A percentile compares a stretch with the other conserved stretches of the same genome.
phyloP scores from a whole-genome alignment of 2,113 vertebrate genomes.

The Atherinomorus stipes region DNA sequence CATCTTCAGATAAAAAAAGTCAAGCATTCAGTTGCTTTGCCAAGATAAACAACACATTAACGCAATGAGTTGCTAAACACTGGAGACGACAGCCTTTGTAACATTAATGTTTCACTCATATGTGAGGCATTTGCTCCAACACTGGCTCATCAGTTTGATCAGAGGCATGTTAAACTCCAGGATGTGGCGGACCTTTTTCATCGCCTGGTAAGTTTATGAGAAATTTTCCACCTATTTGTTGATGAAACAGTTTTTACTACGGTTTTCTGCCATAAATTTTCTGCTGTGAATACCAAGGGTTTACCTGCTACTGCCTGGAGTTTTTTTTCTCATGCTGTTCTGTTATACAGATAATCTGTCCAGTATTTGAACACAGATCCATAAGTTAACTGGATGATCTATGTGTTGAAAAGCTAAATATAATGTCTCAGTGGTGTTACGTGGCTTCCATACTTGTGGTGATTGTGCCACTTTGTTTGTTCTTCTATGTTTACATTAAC shows the following conservation, averaged over 20 bases:
- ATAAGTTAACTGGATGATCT: neutral
- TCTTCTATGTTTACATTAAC: conserved; percentile 58
- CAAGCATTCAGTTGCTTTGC: conserved; percentile 49
- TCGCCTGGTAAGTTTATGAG: conserved; percentile 54
- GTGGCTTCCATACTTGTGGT: neutral
- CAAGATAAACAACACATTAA: conserved; percentile 78
- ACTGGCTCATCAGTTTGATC: conserved; percentile 3
- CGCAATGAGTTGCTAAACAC: conserved; percentile 53
- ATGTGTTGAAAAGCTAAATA: neutral
- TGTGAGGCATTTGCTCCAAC: conserved; percentile 35
- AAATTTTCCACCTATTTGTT: neutral
- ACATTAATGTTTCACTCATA: conserved; percentile 58
- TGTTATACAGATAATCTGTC: neutral
- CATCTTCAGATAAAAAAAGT: conserved; percentile 22
- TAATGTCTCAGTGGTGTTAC: neutral
- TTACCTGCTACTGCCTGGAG: neutral
- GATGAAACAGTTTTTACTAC: accelerated
- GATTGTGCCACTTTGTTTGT: conserved; percentile 52
- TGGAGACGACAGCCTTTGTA: conserved; percentile 44
- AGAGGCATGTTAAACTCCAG: conserved; percentile 16
- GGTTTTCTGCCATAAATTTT: neutral
- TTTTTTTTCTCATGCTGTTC: neutral
- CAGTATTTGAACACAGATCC: neutral
- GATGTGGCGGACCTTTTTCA: conserved; percentile 37
- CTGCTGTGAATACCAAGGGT: neutral